Conservation (phyloP, 2,888 invertebrate species). For the Cephalotes varians region DNA sequence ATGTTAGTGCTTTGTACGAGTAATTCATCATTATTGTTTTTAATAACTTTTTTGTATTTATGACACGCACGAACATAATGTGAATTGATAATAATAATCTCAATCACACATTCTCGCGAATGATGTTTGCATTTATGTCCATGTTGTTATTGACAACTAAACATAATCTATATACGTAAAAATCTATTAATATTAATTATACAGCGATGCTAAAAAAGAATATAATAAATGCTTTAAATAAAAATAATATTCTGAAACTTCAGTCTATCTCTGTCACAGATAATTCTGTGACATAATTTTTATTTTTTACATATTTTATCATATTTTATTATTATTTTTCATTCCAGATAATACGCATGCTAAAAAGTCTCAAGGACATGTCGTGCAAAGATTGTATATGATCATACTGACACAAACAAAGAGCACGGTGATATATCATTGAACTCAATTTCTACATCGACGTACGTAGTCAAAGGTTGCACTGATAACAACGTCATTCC, state of each 20-base stretch:
- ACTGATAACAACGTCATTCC: constrained; percentile 19
- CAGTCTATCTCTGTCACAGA: not conserved
- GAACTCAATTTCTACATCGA: not conserved
- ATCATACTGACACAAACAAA: not conserved
- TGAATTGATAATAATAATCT: not conserved
- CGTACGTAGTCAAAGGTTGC: not conserved
- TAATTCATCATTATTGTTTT: not conserved
- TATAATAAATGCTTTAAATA: not conserved
- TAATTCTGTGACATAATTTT: not conserved
- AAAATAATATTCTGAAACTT: not conserved
- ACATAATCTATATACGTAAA: not conserved
- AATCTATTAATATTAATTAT: not conserved
- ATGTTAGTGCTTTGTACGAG: not conserved
- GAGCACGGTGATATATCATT: not conserved
- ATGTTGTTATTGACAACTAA: not conserved
- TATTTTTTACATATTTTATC: not conserved
- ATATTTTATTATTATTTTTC: not conserved
- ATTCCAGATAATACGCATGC: not conserved
- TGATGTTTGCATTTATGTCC: not conserved
- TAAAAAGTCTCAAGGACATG: not conserved
- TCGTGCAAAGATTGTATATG: not conserved
- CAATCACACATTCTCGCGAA: not conserved
- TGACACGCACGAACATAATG: not conserved
- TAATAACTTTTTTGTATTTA: not conserved
- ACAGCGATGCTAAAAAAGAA: not conserved